phyloP scores from a whole-genome alignment of 2,797 vertebrate genomes.

The Mustela erminea region DNA sequence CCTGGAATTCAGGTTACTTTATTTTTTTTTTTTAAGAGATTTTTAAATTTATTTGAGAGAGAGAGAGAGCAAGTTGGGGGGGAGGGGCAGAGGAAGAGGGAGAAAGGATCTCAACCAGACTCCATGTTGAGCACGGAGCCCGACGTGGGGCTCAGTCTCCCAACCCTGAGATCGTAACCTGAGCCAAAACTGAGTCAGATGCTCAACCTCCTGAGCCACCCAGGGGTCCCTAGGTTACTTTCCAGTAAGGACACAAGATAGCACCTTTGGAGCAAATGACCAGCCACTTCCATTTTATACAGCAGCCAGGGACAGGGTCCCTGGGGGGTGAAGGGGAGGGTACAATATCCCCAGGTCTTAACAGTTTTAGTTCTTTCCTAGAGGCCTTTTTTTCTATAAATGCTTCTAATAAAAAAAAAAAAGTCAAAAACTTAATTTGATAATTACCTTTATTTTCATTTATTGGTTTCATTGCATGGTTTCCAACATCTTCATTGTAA shows the following conservation, averaged over 20 bases:
- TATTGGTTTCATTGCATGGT: conserved; percentile 85
- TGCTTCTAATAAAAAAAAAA: conserved; percentile 14
- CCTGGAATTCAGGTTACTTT: background rate
- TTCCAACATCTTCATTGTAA: conserved; percentile 87
- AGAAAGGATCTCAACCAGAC: background rate
- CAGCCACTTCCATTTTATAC: background rate
- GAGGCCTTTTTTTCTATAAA: background rate
- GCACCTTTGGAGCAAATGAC: conserved; percentile 19
- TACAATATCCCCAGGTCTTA: background rate
- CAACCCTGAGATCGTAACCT: background rate
- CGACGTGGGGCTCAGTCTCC: background rate
- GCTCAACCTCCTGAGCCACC: background rate
- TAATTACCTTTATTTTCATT: conserved; percentile 89
- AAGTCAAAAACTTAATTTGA: background rate
- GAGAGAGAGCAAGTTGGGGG: background rate
- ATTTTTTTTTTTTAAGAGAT: background rate
- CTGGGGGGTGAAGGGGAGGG: background rate
- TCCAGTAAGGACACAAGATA: background rate
- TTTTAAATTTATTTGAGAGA: too few species aligned
- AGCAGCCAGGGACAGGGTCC: background rate
- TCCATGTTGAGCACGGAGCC: background rate
- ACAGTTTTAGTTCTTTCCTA: background rate
- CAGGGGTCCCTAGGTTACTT: background rate
- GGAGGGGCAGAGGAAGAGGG: background rate
- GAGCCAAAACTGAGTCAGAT: background rate